Evolutionary conservation across 2,113 vertebrate genomes (phyloP).

Genomic region (Natator depressus): DNA sequence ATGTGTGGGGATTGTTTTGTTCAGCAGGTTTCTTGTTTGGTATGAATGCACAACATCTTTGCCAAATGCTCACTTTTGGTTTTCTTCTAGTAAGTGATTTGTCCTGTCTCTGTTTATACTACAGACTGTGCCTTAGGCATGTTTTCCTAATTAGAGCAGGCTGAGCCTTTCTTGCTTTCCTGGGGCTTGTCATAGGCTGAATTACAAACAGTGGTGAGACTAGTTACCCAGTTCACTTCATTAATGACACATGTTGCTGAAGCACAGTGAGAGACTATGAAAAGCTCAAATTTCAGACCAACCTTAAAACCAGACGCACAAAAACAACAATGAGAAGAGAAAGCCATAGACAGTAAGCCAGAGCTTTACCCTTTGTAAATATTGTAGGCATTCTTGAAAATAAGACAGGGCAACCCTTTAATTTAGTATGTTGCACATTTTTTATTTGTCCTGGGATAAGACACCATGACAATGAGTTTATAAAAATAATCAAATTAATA

Average conservation of each 20-base stretch:
- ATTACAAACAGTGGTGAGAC: conserved; percentile 33
- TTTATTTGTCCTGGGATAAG: not conserved
- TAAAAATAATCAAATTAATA: not conserved
- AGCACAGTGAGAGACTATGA: not conserved
- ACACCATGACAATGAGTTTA: not conserved
- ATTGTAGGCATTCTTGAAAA: conserved; percentile 3
- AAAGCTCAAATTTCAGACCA: conserved; percentile 59
- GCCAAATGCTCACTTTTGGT: not conserved
- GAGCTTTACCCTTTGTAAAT: conserved; percentile 2
- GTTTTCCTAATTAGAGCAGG: conserved; percentile 44
- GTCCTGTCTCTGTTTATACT: conserved; percentile 25
- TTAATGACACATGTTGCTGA: conserved; percentile 60
- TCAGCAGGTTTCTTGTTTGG: conserved; percentile 7
- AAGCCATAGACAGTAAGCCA: not conserved
- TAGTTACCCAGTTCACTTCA: conserved; percentile 29
- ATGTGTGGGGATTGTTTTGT: not conserved
- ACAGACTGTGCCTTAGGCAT: conserved; percentile 2
- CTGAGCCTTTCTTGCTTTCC: conserved; percentile 25
- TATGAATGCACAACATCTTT: not conserved
- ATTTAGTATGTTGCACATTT: not conserved
- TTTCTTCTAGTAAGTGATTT: conserved; percentile 20
- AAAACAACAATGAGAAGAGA: conserved; percentile 42
- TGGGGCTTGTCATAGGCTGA: conserved; percentile 15
- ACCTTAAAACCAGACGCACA: conserved; percentile 49
- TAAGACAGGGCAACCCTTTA: not conserved